These are phyloP conservation scores for Crenuchus spilurus DNA, from an alignment of 2,797 vertebrate genomes.

Conservation along the genomic window DNA sequence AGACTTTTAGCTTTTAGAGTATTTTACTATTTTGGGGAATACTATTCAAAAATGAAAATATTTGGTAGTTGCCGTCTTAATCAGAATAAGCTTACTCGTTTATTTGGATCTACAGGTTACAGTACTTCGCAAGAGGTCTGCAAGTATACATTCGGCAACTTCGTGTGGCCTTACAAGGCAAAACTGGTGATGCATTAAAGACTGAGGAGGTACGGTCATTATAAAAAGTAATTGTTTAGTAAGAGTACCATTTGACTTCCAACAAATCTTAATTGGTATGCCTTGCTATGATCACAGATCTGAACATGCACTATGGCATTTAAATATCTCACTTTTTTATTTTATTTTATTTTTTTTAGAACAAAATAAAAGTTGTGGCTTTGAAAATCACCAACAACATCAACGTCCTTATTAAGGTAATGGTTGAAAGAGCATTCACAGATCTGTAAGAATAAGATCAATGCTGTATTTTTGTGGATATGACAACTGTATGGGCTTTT, in stretches of 20 bases:
- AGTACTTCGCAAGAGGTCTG: constrained; percentile 95
- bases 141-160: constrained; percentile 97
- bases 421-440: neutral
- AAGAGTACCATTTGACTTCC: no score
- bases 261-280: neutral
- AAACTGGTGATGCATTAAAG: constrained; percentile 95
- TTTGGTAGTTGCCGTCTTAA: no score
- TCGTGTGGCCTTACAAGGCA: constrained; percentile 94
- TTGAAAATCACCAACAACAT: constrained; percentile 99
- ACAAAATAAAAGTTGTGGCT: constrained; percentile 99
- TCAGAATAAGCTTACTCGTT: no score
- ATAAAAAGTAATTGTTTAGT: no score
- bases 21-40: no score
- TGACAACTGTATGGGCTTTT: no score
- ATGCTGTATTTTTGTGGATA: neutral
- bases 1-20: no score
- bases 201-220: constrained; percentile 90
- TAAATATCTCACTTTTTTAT: neutral
- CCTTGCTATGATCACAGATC: neutral
- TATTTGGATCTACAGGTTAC: constrained; percentile 78
- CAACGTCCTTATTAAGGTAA: constrained; percentile 97
- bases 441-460: neutral
- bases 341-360: constrained; percentile 75
- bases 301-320: neutral
- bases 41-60: no score